These are phyloP conservation scores for Melieria omissa DNA, from an alignment of 2,888 invertebrate species.

Conservation along the genomic window DNA sequence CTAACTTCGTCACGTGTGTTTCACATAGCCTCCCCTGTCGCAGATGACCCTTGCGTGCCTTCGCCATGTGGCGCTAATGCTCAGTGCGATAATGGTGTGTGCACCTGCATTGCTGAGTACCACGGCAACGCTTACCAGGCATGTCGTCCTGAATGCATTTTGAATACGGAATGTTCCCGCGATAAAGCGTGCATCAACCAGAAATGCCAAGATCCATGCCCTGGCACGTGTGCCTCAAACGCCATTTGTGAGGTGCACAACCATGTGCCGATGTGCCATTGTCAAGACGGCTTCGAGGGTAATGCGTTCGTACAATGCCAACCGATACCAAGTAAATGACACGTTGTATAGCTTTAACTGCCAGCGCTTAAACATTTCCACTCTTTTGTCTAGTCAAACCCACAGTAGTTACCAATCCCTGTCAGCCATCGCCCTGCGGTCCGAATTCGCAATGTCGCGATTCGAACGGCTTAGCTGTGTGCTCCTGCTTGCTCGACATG, in stretches of 20 bases:
- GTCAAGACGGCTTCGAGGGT: constrained; percentile 71
- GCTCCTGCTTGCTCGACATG: constrained; percentile 73
- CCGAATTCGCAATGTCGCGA: constrained; percentile 76
- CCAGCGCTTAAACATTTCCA: constrained; percentile 10
- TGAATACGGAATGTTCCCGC: constrained; percentile 77
- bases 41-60: constrained; percentile 73
- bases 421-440: constrained; percentile 78
- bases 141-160: constrained; percentile 79
- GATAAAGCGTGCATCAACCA: constrained; percentile 77
- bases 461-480: constrained; percentile 72
- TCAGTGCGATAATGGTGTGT: constrained; percentile 74
- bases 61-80: constrained; percentile 77
- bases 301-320: constrained; percentile 74
- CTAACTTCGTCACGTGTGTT: background rate
- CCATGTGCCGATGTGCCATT: constrained; percentile 75
- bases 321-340: constrained; percentile 47
- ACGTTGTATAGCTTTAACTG: constrained; percentile 36
- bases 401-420: constrained; percentile 67
- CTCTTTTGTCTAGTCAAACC: constrained; percentile 14
- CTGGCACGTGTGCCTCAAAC: constrained; percentile 75
- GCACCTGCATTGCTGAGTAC: constrained; percentile 77
- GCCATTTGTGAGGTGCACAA: constrained; percentile 80
- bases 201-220: constrained; percentile 81
- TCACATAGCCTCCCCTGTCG: constrained; percentile 55
- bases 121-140: constrained; percentile 75